Evolutionary conservation across 1,140 invertebrate species (phyloP), one percentile per base, ranked within the genome.

Genomic region (Drosophila bifasciata): DNA sequence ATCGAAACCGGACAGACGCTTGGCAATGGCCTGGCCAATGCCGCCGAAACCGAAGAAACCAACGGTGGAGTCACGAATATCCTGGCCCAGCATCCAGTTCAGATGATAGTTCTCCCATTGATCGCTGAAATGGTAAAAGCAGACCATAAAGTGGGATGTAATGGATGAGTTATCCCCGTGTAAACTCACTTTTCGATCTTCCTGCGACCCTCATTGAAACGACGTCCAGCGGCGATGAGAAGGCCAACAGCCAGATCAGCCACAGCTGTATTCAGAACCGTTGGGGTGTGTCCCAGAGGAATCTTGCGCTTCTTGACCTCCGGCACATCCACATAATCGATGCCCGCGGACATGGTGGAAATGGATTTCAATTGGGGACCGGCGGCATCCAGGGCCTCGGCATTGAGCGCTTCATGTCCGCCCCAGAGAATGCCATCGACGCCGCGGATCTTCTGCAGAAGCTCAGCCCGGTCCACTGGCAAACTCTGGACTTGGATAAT

Each of bases 1-100:
- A 28, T 95, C 94, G 81, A 98, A 98, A 2, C 95, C 92, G 68
- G 94, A 93, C 0, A 98, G 92, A 70, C 95, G 93, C 80, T 94
- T 93, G 2, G 95, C 96, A 40, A 96, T 94, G 2, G 77, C 94
- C 79, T 94, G 93, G 0, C 97, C 97, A 60, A 98, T 98, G 77
- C 96, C 92, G 16, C 97, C 97, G 66, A 97, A 94, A 41, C 97
- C 97, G 13, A 96, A 95, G 86, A 99, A 96, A 15, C 98, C 98
- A 28, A 99, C 95, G 25, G 96, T 97, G 3, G 96, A 94, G 32
- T 94, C 94, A 28, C 94, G 93, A 13, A 99, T 91, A 5, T 95
- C 95, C 58, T 94, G 95, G 0, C 98, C 98, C 85, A 96, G 96
- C 95, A 99, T 95, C 95, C 96, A 98, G 46, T 94, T 93, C 1